A percentile compares a stretch with the other conserved stretches of the same genome.
phyloP scores from a whole-genome alignment of 2,113 vertebrate genomes.

The Phylloscopus trochilus region DNA sequence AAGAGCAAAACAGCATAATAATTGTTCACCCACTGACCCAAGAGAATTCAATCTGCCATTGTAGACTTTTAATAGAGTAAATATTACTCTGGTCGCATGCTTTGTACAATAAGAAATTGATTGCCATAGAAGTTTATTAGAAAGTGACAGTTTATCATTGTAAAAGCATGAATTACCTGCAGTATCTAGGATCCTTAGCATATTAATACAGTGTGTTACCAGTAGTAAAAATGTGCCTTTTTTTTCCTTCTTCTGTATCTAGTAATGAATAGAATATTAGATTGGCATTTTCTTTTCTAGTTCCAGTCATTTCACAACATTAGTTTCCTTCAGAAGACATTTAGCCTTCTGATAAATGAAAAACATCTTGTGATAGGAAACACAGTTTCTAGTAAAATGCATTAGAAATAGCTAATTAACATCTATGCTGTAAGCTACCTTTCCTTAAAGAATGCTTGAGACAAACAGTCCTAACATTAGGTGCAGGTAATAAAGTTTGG shows the following conservation, averaged over 20 bases:
- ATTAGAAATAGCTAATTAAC: background rate
- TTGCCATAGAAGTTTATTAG: background rate
- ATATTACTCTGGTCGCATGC: background rate
- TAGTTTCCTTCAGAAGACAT: background rate
- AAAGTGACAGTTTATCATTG: background rate
- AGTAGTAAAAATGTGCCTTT: background rate
- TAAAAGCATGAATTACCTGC: background rate
- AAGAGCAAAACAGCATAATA: background rate
- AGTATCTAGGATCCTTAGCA: background rate
- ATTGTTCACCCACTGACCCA: background rate
- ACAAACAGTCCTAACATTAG: background rate
- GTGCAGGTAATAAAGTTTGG: background rate
- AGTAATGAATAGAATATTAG: background rate
- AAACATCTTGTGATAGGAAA: background rate
- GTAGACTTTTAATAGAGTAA: background rate
- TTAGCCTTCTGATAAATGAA: background rate
- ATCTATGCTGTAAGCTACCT: background rate
- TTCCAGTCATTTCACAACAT: background rate
- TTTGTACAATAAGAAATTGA: background rate
- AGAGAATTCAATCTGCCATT: background rate
- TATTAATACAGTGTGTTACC: background rate
- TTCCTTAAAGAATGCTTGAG: background rate
- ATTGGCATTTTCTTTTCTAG: background rate
- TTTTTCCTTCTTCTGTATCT: background rate
- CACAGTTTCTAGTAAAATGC: background rate